Conservation (phyloP, 2,797 vertebrate species). For the Thunnus albacares region DNA sequence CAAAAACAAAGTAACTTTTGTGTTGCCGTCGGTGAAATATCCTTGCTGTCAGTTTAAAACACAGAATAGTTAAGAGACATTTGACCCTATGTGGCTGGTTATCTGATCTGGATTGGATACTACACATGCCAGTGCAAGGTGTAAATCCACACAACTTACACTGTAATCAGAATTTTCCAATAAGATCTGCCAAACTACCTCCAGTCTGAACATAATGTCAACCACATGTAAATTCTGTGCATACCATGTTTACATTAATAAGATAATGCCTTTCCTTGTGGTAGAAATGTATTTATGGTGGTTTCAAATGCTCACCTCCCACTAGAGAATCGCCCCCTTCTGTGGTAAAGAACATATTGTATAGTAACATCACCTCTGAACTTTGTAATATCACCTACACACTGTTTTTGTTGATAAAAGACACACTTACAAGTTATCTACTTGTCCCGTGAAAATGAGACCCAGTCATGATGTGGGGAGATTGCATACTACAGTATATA, state of each 20-base stretch:
- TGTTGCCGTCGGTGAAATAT: not conserved
- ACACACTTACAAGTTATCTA: not conserved
- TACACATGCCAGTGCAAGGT: not conserved
- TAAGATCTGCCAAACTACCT: not conserved
- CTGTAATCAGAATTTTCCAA: not conserved
- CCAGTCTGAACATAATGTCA: not conserved
- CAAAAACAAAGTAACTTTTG: constrained; percentile 13
- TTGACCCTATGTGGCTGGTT: not conserved
- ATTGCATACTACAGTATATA: not conserved
- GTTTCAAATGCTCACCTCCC: not conserved
- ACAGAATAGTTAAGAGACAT: not conserved
- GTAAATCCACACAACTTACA: not conserved
- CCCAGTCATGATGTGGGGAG: not conserved
- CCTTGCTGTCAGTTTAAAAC: not conserved
- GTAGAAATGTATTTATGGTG: not conserved
- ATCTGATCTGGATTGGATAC: not conserved
- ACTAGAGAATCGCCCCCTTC: not conserved
- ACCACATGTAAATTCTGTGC: constrained; percentile 6
- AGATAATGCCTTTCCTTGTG: not conserved
- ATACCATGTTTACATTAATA: not conserved
- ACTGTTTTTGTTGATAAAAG: constrained; percentile 3
- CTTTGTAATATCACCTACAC: not conserved
- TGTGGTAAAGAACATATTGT: constrained; percentile 2
- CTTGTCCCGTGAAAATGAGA: not conserved
- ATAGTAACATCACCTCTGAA: too few relatives aligned